Evolutionary conservation across 37 sponge, comb jelly and placozoan genomes (phyloP).

Genomic region (Crambe crambe): DNA sequence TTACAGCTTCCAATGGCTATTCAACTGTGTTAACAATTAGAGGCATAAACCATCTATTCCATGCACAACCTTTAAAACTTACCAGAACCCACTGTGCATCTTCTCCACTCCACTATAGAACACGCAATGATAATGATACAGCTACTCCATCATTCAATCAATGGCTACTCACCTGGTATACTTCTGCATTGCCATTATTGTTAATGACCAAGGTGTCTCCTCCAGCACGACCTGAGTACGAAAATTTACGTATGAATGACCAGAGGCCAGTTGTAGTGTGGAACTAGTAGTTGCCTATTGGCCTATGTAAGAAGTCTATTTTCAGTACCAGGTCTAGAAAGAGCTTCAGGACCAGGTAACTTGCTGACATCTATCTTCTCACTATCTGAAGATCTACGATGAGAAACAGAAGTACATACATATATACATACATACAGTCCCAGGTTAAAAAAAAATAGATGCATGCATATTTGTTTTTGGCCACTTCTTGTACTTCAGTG

Average conservation of each 20-base stretch:
- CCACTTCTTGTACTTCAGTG: too few relatives aligned
- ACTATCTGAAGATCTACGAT: conserved; percentile 12
- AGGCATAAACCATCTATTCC: too few relatives aligned
- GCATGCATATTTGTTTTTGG: too few relatives aligned
- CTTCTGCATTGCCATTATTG: conserved; percentile 62
- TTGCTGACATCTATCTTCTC: conserved; percentile 57
- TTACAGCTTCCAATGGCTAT: neutral
- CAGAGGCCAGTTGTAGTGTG: neutral
- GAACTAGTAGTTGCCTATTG: too few relatives aligned
- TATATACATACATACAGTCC: too few relatives aligned
- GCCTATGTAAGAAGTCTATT: too few relatives aligned
- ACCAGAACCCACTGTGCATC: conserved; percentile 54
- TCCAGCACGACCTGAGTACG: conserved; percentile 33
- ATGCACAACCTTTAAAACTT: neutral
- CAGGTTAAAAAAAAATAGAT: too few relatives aligned
- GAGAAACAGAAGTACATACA: neutral
- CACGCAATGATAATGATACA: neutral
- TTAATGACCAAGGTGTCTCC: conserved; percentile 70
- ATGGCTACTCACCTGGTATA: conserved; percentile 76
- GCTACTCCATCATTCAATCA: neutral
- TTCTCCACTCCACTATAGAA: conserved; percentile 62
- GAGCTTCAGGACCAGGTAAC: conserved; percentile 56
- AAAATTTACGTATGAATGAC: neutral
- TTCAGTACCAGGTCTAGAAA: conserved; percentile 46
- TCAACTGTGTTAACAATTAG: too few relatives aligned